These are phyloP conservation scores for Drosophila simulans DNA, from an alignment of 1,140 invertebrate genomes.

Conservation along the genomic window DNA sequence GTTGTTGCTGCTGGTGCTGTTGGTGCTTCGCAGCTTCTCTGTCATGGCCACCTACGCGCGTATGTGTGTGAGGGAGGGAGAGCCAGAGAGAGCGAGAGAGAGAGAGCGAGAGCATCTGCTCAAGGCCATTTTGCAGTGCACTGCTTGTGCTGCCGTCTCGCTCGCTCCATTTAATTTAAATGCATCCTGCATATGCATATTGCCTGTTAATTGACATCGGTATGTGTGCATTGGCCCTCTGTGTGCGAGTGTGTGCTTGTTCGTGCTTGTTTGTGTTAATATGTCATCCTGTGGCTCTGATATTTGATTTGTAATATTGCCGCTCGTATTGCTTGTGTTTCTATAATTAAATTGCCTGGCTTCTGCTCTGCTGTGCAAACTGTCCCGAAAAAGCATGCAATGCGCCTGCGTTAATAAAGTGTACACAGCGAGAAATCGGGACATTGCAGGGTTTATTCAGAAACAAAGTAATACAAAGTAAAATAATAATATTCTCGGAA, in stretches of 20 bases:
- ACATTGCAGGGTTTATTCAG: background rate
- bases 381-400: slow-evolving; percentile 36
- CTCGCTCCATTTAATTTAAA: slow-evolving; percentile 20
- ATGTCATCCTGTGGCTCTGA: slow-evolving; percentile 48
- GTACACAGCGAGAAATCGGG: background rate
- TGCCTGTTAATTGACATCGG: slow-evolving; percentile 54
- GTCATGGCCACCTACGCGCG: slow-evolving; percentile 32
- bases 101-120: slow-evolving; percentile 8
- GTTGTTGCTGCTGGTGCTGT: slow-evolving; percentile 8
- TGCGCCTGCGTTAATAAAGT: slow-evolving; percentile 60
- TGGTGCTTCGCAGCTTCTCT: slow-evolving; percentile 26
- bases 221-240: background rate
- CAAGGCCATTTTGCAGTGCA: slow-evolving; percentile 49
- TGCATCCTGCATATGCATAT: slow-evolving; percentile 15
- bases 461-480: background rate
- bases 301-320: slow-evolving; percentile 71
- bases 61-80: background rate
- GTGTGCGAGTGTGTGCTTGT: slow-evolving; percentile 1
- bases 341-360: slow-evolving; percentile 70
- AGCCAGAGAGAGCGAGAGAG: background rate
- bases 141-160: slow-evolving; percentile 15
- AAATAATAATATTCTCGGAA: too few relatives aligned
- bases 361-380: slow-evolving; percentile 19
- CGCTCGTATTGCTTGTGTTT: slow-evolving; percentile 32
- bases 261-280: slow-evolving; percentile 18